A percentile compares a stretch with the other conserved stretches of the same genome.
phyloP scores from a whole-genome alignment of 2,113 vertebrate genomes.

The Malurus alboscapulatus region DNA sequence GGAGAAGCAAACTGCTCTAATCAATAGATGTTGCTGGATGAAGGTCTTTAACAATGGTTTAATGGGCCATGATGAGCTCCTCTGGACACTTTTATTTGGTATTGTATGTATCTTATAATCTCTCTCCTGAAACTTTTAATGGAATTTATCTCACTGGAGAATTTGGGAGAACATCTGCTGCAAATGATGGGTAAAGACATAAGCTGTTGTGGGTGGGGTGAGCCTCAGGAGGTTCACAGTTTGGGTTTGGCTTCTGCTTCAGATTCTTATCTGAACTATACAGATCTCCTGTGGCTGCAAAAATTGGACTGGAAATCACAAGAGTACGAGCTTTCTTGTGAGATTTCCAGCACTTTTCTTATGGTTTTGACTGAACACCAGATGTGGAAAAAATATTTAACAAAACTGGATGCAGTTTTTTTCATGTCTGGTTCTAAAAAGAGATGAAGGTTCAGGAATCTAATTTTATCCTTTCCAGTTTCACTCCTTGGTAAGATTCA shows the following conservation, averaged over 20 bases:
- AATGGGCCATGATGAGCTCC: conserved; percentile 32
- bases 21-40: conserved; percentile 29
- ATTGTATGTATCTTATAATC: conserved; percentile 28
- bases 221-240: conserved; percentile 67
- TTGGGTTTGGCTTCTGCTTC: conserved; percentile 69
- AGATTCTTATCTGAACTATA: conserved; percentile 66
- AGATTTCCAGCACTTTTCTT: conserved; percentile 69
- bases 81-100: conserved; percentile 35
- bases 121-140: conserved; percentile 53
- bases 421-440: conserved; percentile 62
- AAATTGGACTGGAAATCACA: conserved; percentile 68
- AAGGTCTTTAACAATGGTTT: conserved; percentile 40
- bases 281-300: conserved; percentile 66
- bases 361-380: conserved; percentile 66
- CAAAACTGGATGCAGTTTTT: conserved; percentile 53
- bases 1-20: conserved; percentile 42
- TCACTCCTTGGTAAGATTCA: conserved; percentile 40
- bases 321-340: conserved; percentile 59
- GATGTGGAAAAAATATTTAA: conserved; percentile 69
- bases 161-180: conserved; percentile 65
- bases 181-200: conserved; percentile 70
- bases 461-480: conserved; percentile 64
- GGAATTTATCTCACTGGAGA: conserved; percentile 58
- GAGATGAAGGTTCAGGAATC: conserved; percentile 54
- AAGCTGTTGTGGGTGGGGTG: conserved; percentile 69